phyloP scores from a whole-genome alignment of 2,113 vertebrate species.

The Epinephelus fuscoguttatus region DNA sequence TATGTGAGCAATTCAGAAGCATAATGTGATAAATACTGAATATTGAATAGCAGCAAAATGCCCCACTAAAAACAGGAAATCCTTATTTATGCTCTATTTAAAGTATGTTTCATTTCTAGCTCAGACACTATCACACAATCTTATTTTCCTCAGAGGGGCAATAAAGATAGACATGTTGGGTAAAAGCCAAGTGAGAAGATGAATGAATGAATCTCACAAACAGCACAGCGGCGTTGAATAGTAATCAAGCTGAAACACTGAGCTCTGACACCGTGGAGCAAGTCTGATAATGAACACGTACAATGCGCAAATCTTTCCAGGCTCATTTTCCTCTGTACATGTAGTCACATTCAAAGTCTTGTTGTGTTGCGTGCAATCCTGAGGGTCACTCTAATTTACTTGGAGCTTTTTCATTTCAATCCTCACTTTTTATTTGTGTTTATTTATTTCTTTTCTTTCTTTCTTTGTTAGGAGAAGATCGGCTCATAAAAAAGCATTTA shows the following conservation, averaged over 20 bases:
- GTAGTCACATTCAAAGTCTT: slow-evolving; percentile 27
- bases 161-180: slow-evolving; percentile 57
- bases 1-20: slow-evolving; percentile 35
- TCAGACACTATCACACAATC: slow-evolving; percentile 34
- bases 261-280: background rate
- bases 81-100: slow-evolving; percentile 51
- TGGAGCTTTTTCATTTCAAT: slow-evolving; percentile 42
- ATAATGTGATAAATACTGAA: slow-evolving; percentile 60
- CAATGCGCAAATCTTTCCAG: slow-evolving; percentile 24
- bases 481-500: slow-evolving; percentile 66
- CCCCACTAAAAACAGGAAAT: slow-evolving; percentile 24
- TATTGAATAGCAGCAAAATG: slow-evolving; percentile 45
- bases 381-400: slow-evolving; percentile 59
- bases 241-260: slow-evolving; percentile 43
- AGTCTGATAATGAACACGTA: slow-evolving; percentile 33
- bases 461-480: slow-evolving; percentile 38
- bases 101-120: slow-evolving; percentile 52
- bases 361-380: slow-evolving; percentile 9
- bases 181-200: slow-evolving; percentile 54
- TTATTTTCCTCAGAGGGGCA: slow-evolving; percentile 52
- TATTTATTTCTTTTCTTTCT: background rate
- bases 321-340: slow-evolving; percentile 39
- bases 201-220: slow-evolving; percentile 51
- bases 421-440: background rate
- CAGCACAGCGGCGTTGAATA: slow-evolving; percentile 25